A percentile compares a stretch with the other conserved stretches of the same genome.
Conservation (phyloP, 2,888 invertebrate species). For the Cantharis flavilabris region DNA sequence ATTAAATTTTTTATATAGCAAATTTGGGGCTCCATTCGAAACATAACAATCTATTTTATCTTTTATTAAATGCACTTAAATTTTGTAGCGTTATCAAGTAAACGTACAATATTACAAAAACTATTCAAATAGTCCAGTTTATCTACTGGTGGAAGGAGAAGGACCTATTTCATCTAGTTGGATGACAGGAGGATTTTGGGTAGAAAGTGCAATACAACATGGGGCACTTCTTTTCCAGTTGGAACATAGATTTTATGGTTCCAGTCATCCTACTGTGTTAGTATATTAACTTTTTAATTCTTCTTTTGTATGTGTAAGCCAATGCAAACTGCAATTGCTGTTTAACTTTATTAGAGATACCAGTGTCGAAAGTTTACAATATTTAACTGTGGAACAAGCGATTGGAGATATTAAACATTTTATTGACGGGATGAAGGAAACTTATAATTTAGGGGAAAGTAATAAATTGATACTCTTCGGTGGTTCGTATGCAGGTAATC, state of each 20-base stretch:
- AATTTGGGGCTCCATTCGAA: too few species aligned
- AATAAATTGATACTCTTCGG: background rate
- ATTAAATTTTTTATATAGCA: too few species aligned
- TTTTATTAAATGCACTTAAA: slow-evolving; percentile 57
- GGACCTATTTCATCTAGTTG: too few species aligned
- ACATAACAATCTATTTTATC: too few species aligned
- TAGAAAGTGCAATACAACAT: too few species aligned
- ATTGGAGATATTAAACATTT: background rate
- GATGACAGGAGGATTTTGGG: too few species aligned
- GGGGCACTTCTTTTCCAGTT: too few species aligned
- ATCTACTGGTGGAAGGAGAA: too few species aligned
- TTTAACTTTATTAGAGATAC: background rate
- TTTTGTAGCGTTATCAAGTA: slow-evolving; percentile 46
- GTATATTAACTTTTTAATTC: slow-evolving; percentile 32
- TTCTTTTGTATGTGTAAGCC: background rate
- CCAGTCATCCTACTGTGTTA: slow-evolving; percentile 75
- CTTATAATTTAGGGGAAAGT: background rate
- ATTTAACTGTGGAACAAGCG: background rate
- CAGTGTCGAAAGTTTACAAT: background rate
- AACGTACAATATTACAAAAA: too few species aligned
- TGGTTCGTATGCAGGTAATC: background rate
- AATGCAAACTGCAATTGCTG: background rate
- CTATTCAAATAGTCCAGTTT: too few species aligned
- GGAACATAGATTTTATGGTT: too few species aligned
- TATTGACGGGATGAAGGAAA: background rate